Conservation (phyloP, 2,797 vertebrate genomes). For the Enteromius mattozi region DNA sequence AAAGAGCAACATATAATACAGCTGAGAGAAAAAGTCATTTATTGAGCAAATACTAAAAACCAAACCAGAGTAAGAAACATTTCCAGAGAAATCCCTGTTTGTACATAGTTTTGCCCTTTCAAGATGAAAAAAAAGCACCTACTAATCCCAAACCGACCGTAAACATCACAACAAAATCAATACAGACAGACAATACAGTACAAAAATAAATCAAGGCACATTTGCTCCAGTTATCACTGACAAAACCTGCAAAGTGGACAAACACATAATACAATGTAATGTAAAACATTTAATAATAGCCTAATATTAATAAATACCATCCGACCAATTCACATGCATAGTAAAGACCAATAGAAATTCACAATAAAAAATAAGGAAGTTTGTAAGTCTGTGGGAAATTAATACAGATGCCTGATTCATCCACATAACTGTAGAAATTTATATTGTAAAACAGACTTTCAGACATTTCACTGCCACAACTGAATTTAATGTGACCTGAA, state of each 20-base stretch:
- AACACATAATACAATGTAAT: neutral
- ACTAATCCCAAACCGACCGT: conserved; percentile 1
- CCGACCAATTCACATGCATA: neutral
- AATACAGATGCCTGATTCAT: neutral
- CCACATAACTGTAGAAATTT: neutral
- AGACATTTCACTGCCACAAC: neutral
- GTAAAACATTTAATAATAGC: neutral
- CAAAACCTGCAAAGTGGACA: neutral
- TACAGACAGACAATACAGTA: conserved; percentile 7
- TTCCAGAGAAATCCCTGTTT: neutral
- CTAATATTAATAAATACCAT: neutral
- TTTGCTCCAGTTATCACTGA: conserved; percentile 6
- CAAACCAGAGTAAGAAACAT: neutral
- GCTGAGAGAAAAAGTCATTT: conserved; percentile 7
- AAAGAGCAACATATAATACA: neutral
- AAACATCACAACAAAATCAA: neutral
- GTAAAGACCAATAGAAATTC: neutral
- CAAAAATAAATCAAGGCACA: conserved; percentile 50
- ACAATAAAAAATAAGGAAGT: neutral
- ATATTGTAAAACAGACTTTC: neutral
- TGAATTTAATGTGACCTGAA: too few relatives aligned
- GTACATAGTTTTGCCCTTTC: neutral
- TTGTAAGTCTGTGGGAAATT: neutral
- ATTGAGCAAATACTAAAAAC: conserved; percentile 22
- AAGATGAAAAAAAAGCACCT: neutral